A percentile compares a stretch with the other conserved stretches of the same genome.
Evolutionary conservation across 1,140 invertebrate species (phyloP).

Genomic region (Euschistus heros): DNA sequence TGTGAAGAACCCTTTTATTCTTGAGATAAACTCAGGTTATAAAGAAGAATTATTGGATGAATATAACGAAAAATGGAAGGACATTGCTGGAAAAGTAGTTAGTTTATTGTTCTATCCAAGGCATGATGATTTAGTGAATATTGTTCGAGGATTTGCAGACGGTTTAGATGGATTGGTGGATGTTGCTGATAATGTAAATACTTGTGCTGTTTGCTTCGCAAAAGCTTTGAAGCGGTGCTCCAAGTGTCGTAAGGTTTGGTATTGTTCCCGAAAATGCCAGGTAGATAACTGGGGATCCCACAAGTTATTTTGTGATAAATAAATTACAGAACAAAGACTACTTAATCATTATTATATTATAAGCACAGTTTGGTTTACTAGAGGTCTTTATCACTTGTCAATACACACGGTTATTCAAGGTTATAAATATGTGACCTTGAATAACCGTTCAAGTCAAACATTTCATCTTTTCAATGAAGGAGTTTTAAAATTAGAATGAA

Average conservation of each 20-base stretch:
- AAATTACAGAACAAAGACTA: background rate
- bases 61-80: slow-evolving; percentile 43
- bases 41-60: slow-evolving; percentile 40
- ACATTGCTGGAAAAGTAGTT: slow-evolving; percentile 44
- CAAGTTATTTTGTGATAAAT: slow-evolving; percentile 4
- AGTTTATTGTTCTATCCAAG: slow-evolving; percentile 38
- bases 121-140: slow-evolving; percentile 39
- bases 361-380: too few species aligned
- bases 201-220: slow-evolving; percentile 37
- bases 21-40: slow-evolving; percentile 47
- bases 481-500: too few species aligned
- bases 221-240: slow-evolving; percentile 39
- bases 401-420: too few species aligned
- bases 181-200: slow-evolving; percentile 31
- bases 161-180: slow-evolving; percentile 39
- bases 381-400: too few species aligned
- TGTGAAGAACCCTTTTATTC: slow-evolving; percentile 35
- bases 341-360: too few species aligned
- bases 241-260: slow-evolving; percentile 40
- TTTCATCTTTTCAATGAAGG: too few species aligned
- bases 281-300: slow-evolving; percentile 20
- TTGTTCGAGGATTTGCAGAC: slow-evolving; percentile 41
- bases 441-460: too few species aligned
- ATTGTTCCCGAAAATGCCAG: slow-evolving; percentile 39
- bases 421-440: too few species aligned